Evolutionary conservation across 2,797 vertebrate species (phyloP).

Genomic region (Argentina silus): DNA sequence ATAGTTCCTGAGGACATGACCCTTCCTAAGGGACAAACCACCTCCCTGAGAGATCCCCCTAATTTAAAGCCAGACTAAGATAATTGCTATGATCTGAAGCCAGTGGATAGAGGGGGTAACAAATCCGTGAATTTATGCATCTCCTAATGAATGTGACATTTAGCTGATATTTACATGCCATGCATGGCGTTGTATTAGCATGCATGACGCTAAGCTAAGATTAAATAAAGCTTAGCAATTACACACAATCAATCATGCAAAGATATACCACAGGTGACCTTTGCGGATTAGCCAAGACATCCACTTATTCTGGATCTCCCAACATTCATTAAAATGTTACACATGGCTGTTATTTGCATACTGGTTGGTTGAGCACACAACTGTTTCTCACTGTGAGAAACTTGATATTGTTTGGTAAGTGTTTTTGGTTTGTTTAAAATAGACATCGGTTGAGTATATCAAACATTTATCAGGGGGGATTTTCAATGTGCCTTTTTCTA

Average conservation of each 20-base stretch:
- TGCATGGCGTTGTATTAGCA: slow-evolving; percentile 67
- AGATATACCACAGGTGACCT: slow-evolving; percentile 67
- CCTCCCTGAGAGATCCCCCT: slow-evolving; percentile 19
- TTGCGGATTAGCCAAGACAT: slow-evolving; percentile 56
- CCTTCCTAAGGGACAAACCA: slow-evolving; percentile 31
- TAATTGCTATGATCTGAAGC: slow-evolving; percentile 51
- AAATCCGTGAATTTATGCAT: slow-evolving; percentile 58
- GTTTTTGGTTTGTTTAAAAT: neutral
- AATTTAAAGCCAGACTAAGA: slow-evolving; percentile 35
- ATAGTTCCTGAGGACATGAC: slow-evolving; percentile 48
- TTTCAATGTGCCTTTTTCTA: slow-evolving; percentile 49
- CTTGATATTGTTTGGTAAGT: slow-evolving; percentile 44
- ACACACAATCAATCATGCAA: slow-evolving; percentile 66
- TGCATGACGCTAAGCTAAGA: slow-evolving; percentile 70
- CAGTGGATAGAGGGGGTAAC: slow-evolving; percentile 34
- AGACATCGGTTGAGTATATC: slow-evolving; percentile 7
- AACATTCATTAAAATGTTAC: slow-evolving; percentile 65
- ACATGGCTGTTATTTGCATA: slow-evolving; percentile 59
- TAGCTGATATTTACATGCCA: slow-evolving; percentile 80
- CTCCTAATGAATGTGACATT: slow-evolving; percentile 82
- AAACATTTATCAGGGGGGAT: slow-evolving; percentile 70
- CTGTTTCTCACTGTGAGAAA: slow-evolving; percentile 54
- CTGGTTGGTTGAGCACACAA: slow-evolving; percentile 51
- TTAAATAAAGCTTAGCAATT: slow-evolving; percentile 77
- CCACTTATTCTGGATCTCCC: slow-evolving; percentile 42